A percentile compares a stretch with the other conserved stretches of the same genome.
phyloP scores from a whole-genome alignment of 2,113 vertebrate genomes.

The Fulica atra region DNA sequence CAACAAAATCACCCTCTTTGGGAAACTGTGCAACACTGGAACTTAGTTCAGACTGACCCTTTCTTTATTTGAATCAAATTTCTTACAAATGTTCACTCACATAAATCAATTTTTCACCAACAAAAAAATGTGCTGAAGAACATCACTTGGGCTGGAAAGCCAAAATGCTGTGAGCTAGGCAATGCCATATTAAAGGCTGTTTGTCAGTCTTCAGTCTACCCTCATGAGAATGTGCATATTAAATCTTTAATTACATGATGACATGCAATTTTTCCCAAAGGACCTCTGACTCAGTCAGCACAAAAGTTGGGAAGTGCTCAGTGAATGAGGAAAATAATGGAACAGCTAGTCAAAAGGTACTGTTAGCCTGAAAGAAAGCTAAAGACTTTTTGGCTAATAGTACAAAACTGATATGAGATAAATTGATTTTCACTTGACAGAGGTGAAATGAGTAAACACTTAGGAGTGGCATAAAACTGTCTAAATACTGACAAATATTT shows the following conservation, averaged over 20 bases:
- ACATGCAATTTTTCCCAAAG: background rate
- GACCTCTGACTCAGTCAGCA: background rate
- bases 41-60: background rate
- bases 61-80: background rate
- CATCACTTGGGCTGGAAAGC: background rate
- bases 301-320: background rate
- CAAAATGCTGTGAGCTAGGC: background rate
- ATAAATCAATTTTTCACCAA: background rate
- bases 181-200: background rate
- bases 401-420: background rate
- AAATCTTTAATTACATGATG: background rate
- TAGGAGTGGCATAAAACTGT: background rate
- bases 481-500: background rate
- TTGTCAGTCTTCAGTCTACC: background rate
- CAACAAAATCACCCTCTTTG: background rate
- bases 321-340: background rate
- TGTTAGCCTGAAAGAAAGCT: background rate
- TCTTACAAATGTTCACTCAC: background rate
- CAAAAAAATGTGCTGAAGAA: background rate
- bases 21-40: background rate
- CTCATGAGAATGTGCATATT: fast-evolving
- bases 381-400: background rate
- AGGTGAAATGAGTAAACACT: background rate
- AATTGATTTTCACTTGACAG: background rate
- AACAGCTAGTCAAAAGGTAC: background rate